Conservation (phyloP, 1,140 invertebrate genomes). For the Trigoniulus corallinus region DNA sequence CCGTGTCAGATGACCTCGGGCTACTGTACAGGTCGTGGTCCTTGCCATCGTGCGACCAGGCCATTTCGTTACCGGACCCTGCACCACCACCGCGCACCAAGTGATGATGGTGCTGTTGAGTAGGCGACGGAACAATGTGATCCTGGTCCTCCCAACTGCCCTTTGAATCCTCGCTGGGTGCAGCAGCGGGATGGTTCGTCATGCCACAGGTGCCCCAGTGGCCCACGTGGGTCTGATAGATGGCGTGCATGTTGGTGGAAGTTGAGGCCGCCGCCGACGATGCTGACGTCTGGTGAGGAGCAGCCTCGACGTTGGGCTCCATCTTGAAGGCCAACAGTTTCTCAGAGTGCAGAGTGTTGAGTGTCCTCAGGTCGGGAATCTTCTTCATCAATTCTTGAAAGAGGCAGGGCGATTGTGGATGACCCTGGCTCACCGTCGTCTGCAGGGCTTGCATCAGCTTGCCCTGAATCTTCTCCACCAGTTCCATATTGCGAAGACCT, state of each 20-base stretch:
- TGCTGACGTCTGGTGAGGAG: not conserved
- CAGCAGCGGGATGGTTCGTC: not conserved
- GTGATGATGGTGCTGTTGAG: not conserved
- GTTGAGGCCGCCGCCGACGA: not conserved
- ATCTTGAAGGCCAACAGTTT: conserved; percentile 84
- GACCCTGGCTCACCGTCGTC: conserved; percentile 60
- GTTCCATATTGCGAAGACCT: conserved; percentile 73
- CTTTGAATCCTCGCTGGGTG: conserved; percentile 6
- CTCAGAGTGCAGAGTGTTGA: conserved; percentile 91
- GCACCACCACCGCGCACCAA: not conserved
- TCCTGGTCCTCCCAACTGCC: conserved; percentile 29
- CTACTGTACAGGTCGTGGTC: conserved; percentile 27
- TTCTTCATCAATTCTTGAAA: conserved; percentile 78
- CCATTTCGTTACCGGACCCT: conserved; percentile 12
- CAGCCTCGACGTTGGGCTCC: conserved; percentile 29
- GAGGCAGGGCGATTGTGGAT: conserved; percentile 46
- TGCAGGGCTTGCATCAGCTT: conserved; percentile 70
- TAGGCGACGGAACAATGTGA: not conserved
- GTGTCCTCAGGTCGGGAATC: conserved; percentile 80
- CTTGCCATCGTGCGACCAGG: conserved; percentile 11
- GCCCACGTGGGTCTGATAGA: conserved; percentile 12
- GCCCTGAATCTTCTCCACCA: conserved; percentile 81
- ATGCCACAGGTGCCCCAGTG: not conserved
- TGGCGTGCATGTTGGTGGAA: conserved; percentile 6
- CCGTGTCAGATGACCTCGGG: conserved; percentile 2